Evolutionary conservation across 2,797 vertebrate genomes (phyloP).

Genomic region (Tadarida brasiliensis): DNA sequence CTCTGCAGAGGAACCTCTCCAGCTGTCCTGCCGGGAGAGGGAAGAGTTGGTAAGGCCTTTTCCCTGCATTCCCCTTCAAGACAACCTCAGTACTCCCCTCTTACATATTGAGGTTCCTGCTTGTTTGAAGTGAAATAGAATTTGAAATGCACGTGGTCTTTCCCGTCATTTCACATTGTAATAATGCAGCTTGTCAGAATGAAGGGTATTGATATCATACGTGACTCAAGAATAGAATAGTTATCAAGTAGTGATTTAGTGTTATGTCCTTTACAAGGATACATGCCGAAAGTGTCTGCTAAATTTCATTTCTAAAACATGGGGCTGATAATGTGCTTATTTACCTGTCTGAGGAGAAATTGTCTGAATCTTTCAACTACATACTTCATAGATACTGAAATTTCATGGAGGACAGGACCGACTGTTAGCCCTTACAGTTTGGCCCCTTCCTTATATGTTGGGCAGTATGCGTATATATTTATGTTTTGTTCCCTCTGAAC

Average conservation of each 20-base stretch:
- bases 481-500: conserved; percentile 63
- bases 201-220: neutral
- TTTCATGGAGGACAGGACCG: neutral
- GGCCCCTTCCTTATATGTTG: neutral
- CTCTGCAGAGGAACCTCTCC: neutral
- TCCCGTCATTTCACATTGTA: neutral
- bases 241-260: neutral
- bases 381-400: neutral
- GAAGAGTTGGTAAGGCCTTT: neutral
- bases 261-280: neutral
- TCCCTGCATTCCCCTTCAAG: neutral
- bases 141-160: neutral
- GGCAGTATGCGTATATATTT: neutral
- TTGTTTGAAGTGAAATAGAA: neutral
- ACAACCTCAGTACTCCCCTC: neutral
- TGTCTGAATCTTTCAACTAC: conserved; percentile 33
- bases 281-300: neutral
- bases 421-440: neutral
- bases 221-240: neutral
- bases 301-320: neutral
- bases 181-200: conserved; percentile 18
- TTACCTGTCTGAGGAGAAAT: conserved; percentile 4
- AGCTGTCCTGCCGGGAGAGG: neutral
- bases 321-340: neutral
- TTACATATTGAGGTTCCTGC: neutral